phyloP scores from a whole-genome alignment of 2,113 vertebrate species.

The Garra rufa region DNA sequence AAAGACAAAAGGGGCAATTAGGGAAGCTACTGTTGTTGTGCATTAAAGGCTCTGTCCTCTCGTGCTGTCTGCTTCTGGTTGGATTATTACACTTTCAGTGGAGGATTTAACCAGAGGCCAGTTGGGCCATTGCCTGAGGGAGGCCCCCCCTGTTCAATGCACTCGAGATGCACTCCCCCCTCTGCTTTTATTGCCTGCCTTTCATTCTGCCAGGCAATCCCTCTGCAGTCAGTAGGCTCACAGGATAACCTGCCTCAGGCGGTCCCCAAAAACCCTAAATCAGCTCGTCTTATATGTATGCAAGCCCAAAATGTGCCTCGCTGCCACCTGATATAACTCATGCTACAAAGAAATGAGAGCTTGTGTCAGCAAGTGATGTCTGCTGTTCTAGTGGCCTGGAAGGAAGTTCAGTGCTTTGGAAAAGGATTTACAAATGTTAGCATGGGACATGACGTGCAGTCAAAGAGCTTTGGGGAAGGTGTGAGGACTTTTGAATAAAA shows the following conservation, averaged over 20 bases:
- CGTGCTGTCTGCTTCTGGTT: constrained; percentile 75
- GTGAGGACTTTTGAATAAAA: constrained; percentile 1
- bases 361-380: constrained; percentile 25
- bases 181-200: constrained; percentile 80
- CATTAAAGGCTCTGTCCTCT: constrained; percentile 65
- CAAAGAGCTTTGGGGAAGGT: background rate
- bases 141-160: constrained; percentile 78
- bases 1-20: constrained; percentile 74
- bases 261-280: constrained; percentile 80
- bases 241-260: constrained; percentile 83
- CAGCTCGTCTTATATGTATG: constrained; percentile 74
- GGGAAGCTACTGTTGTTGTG: constrained; percentile 78
- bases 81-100: constrained; percentile 85
- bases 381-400: constrained; percentile 32
- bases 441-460: background rate
- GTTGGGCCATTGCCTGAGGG: constrained; percentile 83
- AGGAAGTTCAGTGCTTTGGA: constrained; percentile 12
- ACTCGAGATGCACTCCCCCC: constrained; percentile 21
- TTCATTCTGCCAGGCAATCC: constrained; percentile 84
- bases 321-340: constrained; percentile 68
- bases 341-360: constrained; percentile 43
- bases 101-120: constrained; percentile 85
- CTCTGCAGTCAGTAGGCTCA: constrained; percentile 82
- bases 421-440: constrained; percentile 37
- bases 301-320: constrained; percentile 71